Conservation (phyloP, 1,140 invertebrate genomes). For the Penaeus chinensis region DNA sequence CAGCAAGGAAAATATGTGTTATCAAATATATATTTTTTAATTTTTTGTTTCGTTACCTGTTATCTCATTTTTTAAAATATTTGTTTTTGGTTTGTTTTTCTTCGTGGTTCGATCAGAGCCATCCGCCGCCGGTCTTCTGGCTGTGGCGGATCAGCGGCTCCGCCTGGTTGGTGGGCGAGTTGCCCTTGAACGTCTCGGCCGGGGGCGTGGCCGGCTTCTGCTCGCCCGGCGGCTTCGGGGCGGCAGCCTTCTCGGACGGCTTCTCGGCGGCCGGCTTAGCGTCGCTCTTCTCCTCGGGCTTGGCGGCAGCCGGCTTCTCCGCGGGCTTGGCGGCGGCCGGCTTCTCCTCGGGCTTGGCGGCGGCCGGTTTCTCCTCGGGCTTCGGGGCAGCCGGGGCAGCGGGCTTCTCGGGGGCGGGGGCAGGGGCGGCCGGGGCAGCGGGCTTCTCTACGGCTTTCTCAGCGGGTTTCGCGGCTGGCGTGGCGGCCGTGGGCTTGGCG, state of each 20-base stretch:
- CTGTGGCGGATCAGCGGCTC: slow-evolving; percentile 1
- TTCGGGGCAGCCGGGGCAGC: neutral
- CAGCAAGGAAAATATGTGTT: too few relatives aligned
- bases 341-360: neutral
- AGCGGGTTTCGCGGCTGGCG: neutral
- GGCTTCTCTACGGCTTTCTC: too few relatives aligned
- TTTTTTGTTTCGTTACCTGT: too few relatives aligned
- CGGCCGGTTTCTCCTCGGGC: neutral
- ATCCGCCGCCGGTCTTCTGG: neutral
- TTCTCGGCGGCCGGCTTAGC: slow-evolving; percentile 7
- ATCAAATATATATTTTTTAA: too few relatives aligned
- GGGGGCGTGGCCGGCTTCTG: slow-evolving; percentile 49
- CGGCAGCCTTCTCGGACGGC: neutral
- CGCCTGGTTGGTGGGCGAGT: slow-evolving; percentile 6
- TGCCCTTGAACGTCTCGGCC: slow-evolving; percentile 38
- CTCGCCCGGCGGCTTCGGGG: neutral
- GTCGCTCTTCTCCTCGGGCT: neutral
- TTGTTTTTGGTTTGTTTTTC: neutral
- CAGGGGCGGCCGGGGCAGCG: too few relatives aligned
- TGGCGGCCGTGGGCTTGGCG: neutral
- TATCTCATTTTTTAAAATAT: neutral
- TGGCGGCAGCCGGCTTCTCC: slow-evolving; percentile 1
- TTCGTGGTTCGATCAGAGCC: slow-evolving; percentile 18
- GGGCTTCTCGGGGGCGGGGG: too few relatives aligned
- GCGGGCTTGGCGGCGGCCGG: neutral